These are phyloP conservation scores for Diplolepis rosae DNA, from an alignment of 2,888 invertebrate genomes.

Conservation along the genomic window DNA sequence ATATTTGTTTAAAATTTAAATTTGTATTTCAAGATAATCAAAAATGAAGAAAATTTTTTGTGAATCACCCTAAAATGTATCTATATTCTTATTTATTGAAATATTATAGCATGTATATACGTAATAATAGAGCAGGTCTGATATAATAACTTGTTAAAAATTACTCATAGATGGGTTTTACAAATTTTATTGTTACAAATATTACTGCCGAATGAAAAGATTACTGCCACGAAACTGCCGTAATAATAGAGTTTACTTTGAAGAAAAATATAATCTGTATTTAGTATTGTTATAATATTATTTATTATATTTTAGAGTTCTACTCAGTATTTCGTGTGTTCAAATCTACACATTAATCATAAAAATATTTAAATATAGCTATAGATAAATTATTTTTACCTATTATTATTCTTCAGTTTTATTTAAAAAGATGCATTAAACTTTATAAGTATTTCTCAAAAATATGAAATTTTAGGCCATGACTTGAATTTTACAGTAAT, in stretches of 20 bases:
- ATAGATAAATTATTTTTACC: neutral
- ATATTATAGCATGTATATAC: constrained; percentile 54
- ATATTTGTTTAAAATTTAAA: no score
- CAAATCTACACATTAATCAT: neutral
- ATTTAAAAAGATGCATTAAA: neutral
- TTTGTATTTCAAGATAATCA: no score
- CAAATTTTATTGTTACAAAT: neutral
- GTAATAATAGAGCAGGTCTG: constrained; percentile 4
- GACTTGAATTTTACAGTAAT: neutral
- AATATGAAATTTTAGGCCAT: neutral
- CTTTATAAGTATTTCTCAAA: neutral
- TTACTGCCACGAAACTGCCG: neutral
- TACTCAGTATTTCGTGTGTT: neutral
- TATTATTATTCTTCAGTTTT: neutral
- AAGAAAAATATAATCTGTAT: neutral
- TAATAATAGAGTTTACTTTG: neutral
- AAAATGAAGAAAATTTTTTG: no score
- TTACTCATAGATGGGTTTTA: neutral
- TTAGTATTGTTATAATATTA: neutral
- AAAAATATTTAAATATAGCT: neutral
- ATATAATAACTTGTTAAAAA: neutral
- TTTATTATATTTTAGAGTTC: neutral
- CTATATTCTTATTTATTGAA: constrained; percentile 52
- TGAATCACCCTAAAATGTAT: no score
- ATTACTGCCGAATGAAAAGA: neutral